Percentiles rank a stretch among this genome's conserved stretches.
phyloP scores from a whole-genome alignment of 2,888 invertebrate genomes.

The Melikaiella ostensackeni region DNA sequence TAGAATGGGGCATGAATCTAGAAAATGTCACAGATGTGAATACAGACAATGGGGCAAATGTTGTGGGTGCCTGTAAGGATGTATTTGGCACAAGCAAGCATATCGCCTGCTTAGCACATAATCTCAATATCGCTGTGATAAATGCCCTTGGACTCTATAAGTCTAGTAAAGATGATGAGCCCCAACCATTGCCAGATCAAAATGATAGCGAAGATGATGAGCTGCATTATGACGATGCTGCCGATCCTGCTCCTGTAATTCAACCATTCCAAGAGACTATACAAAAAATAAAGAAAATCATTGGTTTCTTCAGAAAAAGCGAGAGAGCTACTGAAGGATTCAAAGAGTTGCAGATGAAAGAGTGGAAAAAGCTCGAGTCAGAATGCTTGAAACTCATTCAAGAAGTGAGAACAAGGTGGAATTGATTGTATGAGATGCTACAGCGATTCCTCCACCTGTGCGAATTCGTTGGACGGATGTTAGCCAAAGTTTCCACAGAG shows the following conservation, averaged over 20 bases:
- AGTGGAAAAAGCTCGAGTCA: too few relatives aligned
- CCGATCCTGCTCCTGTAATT: not conserved
- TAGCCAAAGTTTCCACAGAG: too few relatives aligned
- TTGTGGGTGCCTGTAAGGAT: not conserved
- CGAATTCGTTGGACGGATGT: too few relatives aligned
- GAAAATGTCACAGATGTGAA: not conserved
- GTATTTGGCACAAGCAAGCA: constrained; percentile 34
- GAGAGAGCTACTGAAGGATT: constrained; percentile 14
- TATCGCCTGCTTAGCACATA: not conserved
- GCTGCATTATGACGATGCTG: not conserved
- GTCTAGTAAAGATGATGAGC: not conserved
- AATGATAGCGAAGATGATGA: not conserved
- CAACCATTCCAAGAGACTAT: not conserved
- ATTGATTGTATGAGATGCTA: too few relatives aligned
- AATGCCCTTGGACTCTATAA: not conserved
- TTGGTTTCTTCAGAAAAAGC: constrained; percentile 11
- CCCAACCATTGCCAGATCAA: not conserved
- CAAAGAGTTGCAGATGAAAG: not conserved
- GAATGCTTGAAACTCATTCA: too few relatives aligned
- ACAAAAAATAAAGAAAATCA: not conserved
- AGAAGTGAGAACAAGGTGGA: too few relatives aligned
- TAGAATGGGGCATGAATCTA: not conserved
- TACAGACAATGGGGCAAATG: not conserved
- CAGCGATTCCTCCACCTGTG: too few relatives aligned
- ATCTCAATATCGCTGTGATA: not conserved